phyloP scores from a whole-genome alignment of 2,888 invertebrate species.

The Aricia artaxerxes region DNA sequence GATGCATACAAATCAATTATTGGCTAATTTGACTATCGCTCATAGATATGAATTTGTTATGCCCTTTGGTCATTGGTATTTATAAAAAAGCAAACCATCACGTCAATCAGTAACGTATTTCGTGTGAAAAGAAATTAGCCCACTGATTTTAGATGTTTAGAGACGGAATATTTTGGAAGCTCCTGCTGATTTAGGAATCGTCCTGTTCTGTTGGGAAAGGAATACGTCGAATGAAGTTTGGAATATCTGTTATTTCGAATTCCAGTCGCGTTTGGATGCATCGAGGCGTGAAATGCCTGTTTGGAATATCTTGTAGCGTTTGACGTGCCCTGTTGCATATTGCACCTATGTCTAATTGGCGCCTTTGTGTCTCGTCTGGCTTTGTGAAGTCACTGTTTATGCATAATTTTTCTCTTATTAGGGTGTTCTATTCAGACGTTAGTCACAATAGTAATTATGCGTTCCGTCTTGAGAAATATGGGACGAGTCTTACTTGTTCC shows the following conservation, averaged over 20 bases:
- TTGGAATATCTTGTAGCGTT: neutral
- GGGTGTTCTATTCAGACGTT: neutral
- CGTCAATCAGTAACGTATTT: too few relatives aligned
- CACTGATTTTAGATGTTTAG: too few relatives aligned
- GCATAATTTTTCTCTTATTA: slow-evolving; percentile 20
- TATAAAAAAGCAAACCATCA: too few relatives aligned
- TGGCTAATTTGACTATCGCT: too few relatives aligned
- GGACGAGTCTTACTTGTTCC: neutral
- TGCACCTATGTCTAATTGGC: slow-evolving; percentile 30
- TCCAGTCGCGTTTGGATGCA: neutral
- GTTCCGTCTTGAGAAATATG: neutral
- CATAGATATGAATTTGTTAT: too few relatives aligned
- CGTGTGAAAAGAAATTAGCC: too few relatives aligned
- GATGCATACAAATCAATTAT: too few relatives aligned
- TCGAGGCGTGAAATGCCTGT: neutral
- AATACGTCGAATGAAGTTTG: neutral
- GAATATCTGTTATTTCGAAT: neutral
- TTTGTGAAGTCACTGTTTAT: slow-evolving; percentile 2
- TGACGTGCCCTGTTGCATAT: slow-evolving; percentile 29
- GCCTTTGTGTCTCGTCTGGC: slow-evolving; percentile 19
- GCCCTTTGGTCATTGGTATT: too few relatives aligned
- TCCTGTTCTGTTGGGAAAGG: neutral
- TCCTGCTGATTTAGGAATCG: neutral
- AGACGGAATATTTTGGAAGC: neutral
- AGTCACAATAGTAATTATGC: neutral